Percentiles rank a stretch among this genome's conserved stretches.
Evolutionary conservation across 37 sponge, comb jelly and placozoan genomes (phyloP).

Genomic region (Agelas oroides): DNA sequence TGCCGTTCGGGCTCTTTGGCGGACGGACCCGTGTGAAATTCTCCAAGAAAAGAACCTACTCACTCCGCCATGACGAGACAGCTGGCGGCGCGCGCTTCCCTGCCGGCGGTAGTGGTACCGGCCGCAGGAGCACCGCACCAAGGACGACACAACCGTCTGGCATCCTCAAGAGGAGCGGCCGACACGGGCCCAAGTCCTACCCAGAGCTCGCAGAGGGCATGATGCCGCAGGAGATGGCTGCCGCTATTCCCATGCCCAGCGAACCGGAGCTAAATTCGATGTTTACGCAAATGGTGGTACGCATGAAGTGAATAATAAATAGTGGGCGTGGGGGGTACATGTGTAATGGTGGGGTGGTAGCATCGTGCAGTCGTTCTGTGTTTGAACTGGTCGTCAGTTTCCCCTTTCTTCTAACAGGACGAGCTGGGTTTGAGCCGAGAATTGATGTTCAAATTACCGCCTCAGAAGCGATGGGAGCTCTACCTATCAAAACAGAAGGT

Average conservation of each 20-base stretch:
- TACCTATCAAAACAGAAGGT: slow-evolving; percentile 64
- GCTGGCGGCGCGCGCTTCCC: not conserved
- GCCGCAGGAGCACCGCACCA: too few species aligned
- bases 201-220: slow-evolving; percentile 30
- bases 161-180: slow-evolving; percentile 30
- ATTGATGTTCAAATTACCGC: slow-evolving; percentile 67
- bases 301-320: too few species aligned
- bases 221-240: slow-evolving; percentile 65
- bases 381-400: not conserved
- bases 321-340: not conserved
- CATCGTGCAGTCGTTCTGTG: not conserved
- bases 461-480: slow-evolving; percentile 82
- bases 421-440: slow-evolving; percentile 77
- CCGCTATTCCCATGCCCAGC: slow-evolving; percentile 74
- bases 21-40: not conserved
- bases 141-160: too few species aligned
- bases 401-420: too few species aligned
- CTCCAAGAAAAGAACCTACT: slow-evolving; percentile 17
- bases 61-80: not conserved
- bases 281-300: slow-evolving; percentile 77
- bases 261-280: slow-evolving; percentile 65
- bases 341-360: too few species aligned
- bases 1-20: not conserved
- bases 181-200: not conserved
- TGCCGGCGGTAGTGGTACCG: too few species aligned